Conservation (phyloP, 2,888 invertebrate species). For the Drosophila hamatofila region DNA sequence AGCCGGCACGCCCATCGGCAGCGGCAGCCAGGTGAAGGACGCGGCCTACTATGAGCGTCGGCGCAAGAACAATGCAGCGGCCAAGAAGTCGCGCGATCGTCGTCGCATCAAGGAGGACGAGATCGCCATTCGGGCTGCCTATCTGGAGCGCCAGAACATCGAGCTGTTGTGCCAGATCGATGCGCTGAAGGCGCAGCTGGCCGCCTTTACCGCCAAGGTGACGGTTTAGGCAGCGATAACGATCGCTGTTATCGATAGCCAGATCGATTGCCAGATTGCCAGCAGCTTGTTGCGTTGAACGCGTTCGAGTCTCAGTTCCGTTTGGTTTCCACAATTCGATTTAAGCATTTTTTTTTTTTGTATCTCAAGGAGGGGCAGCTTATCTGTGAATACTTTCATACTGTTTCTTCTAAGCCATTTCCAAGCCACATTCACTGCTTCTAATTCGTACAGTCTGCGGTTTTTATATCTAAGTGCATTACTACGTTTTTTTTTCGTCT, state of each 20-base stretch:
- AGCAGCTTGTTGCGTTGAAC: slow-evolving; percentile 78
- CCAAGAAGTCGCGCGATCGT: slow-evolving; percentile 96
- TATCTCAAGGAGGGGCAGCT: slow-evolving; percentile 55
- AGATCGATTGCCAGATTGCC: slow-evolving; percentile 29
- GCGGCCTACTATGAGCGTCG: slow-evolving; percentile 95
- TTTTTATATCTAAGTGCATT: slow-evolving; percentile 15
- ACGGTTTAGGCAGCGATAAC: slow-evolving; percentile 40
- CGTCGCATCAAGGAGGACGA: slow-evolving; percentile 96
- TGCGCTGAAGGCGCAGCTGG: slow-evolving; percentile 88
- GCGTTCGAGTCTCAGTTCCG: slow-evolving; percentile 55
- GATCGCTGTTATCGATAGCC: slow-evolving; percentile 23
- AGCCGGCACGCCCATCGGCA: slow-evolving; percentile 22
- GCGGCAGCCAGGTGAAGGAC: slow-evolving; percentile 87
- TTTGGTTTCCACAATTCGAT: slow-evolving; percentile 29
- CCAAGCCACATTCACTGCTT: slow-evolving; percentile 10
- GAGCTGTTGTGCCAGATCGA: slow-evolving; percentile 90
- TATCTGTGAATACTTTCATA: slow-evolving; percentile 70
- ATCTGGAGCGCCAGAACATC: slow-evolving; percentile 94
- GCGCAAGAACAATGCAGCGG: slow-evolving; percentile 97
- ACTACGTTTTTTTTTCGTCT: slow-evolving; percentile 15
- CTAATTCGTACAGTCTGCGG: neutral
- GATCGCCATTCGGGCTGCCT: slow-evolving; percentile 94
- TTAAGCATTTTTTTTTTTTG: slow-evolving; percentile 11
- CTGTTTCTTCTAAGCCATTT: slow-evolving; percentile 29
- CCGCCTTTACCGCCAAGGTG: slow-evolving; percentile 80